These are phyloP conservation scores for Xyrauchen texanus DNA, from an alignment of 2,113 vertebrate species.

Conservation along the genomic window DNA sequence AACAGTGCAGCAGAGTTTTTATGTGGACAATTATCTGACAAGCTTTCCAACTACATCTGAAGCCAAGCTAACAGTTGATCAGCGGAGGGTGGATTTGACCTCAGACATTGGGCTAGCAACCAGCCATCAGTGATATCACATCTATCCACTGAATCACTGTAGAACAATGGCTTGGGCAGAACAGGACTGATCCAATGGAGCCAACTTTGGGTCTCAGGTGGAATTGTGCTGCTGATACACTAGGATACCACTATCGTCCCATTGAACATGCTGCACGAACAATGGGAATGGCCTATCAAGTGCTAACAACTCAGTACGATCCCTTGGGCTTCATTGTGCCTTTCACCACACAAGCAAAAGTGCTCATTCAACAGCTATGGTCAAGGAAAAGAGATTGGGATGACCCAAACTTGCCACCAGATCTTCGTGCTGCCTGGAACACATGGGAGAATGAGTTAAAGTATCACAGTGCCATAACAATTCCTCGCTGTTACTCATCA, in stretches of 20 bases:
- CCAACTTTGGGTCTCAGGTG: not conserved
- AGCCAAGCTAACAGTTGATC: not conserved
- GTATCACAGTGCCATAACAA: too few species aligned
- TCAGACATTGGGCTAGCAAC: conserved; percentile 21
- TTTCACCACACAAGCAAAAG: not conserved
- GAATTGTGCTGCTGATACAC: not conserved
- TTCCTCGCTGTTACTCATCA: too few species aligned
- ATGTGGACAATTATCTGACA: not conserved
- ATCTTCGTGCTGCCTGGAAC: too few species aligned
- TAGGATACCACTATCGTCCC: not conserved
- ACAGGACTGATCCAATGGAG: not conserved
- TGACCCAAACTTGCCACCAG: too few species aligned
- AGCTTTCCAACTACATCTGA: not conserved
- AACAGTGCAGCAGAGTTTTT: not conserved
- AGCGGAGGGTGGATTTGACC: not conserved
- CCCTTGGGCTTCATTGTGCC: not conserved
- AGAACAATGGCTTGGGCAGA: not conserved
- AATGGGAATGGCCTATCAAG: not conserved
- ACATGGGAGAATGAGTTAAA: too few species aligned
- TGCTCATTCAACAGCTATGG: too few species aligned
- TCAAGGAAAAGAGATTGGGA: too few species aligned
- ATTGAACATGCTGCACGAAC: not conserved
- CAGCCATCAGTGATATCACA: not conserved
- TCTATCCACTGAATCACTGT: not conserved
- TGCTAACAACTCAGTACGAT: not conserved